A percentile compares a stretch with the other conserved stretches of the same genome.
These are phyloP conservation scores for Prorops nasuta DNA, from an alignment of 1,140 invertebrate genomes.

Conservation along the genomic window DNA sequence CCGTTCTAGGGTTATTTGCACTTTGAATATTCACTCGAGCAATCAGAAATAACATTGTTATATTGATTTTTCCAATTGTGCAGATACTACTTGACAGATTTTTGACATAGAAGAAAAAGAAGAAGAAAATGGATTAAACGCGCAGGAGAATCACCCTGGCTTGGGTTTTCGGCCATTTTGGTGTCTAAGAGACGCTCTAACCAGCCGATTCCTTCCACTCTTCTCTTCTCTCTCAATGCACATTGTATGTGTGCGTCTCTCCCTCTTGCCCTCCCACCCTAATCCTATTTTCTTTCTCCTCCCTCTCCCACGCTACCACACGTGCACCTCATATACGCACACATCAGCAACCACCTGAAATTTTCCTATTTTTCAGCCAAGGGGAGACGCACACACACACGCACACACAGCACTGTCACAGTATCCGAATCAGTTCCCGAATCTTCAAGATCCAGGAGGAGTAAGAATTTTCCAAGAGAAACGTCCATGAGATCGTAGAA, in stretches of 20 bases:
- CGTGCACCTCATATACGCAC: conserved; percentile 29
- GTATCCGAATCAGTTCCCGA: too few relatives aligned
- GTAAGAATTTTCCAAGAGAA: too few relatives aligned
- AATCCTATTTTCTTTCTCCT: not conserved
- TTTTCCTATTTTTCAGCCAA: conserved; percentile 8
- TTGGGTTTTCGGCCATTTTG: conserved; percentile 39
- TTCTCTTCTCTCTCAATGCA: conserved; percentile 10
- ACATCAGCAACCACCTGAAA: conserved; percentile 13
- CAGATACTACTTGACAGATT: too few relatives aligned
- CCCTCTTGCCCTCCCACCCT: conserved; percentile 9
- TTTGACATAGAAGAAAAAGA: not conserved
- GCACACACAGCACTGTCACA: conserved; percentile 6
- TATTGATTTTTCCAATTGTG: too few relatives aligned
- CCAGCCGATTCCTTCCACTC: conserved; percentile 18
- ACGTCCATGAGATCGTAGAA: too few relatives aligned
- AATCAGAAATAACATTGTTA: too few relatives aligned
- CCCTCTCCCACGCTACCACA: conserved; percentile 19
- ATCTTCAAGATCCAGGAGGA: too few relatives aligned
- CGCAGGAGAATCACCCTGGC: not conserved
- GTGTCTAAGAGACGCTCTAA: conserved; percentile 32
- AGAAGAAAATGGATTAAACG: not conserved
- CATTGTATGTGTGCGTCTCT: too few relatives aligned
- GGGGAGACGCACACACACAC: conserved; percentile 13
- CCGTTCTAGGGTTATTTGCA: too few relatives aligned
- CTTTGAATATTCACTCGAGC: too few relatives aligned